Conservation (phyloP, 2,113 vertebrate genomes). For the Nesoenas mayeri region DNA sequence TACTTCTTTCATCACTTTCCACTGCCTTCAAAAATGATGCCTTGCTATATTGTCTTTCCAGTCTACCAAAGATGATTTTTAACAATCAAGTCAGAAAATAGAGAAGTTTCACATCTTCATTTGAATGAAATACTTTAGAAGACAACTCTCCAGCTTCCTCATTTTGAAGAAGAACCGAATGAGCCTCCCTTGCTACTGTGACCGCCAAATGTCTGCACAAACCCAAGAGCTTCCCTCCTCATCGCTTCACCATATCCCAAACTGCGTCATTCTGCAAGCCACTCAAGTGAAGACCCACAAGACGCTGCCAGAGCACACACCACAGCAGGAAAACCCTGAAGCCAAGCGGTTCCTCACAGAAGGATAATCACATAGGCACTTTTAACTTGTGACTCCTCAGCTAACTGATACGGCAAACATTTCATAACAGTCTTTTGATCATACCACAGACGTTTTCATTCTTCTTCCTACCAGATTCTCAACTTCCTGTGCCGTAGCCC, state of each 20-base stretch:
- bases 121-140: not conserved
- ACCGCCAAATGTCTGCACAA: not conserved
- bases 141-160: not conserved
- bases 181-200: not conserved
- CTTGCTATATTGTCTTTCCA: not conserved
- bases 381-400: not conserved
- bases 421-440: not conserved
- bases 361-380: not conserved
- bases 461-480: not conserved
- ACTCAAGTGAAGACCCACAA: not conserved
- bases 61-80: not conserved
- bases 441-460: not conserved
- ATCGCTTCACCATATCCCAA: not conserved
- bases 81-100: not conserved
- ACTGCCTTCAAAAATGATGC: not conserved
- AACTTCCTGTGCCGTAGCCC: not conserved
- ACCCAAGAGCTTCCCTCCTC: not conserved
- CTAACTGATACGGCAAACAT: not conserved
- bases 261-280: not conserved
- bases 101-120: not conserved
- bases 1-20: not conserved
- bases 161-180: not conserved
- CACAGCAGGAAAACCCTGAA: not conserved
- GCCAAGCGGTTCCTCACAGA: not conserved
- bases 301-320: not conserved